Conservation (phyloP, 2,888 invertebrate genomes). For the Cerceris ruficornis region DNA sequence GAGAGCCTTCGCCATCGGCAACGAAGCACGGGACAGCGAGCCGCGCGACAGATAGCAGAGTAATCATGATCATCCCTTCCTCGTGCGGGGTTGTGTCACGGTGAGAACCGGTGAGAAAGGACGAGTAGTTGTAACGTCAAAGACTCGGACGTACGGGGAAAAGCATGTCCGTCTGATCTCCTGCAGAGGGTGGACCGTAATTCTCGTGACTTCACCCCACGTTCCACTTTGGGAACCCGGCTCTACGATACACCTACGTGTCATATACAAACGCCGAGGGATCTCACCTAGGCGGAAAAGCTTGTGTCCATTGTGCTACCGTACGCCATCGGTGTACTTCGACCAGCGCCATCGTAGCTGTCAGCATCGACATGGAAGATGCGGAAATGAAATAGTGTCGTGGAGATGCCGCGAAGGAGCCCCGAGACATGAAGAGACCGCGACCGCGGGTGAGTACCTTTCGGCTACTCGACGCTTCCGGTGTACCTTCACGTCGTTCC, state of each 20-base stretch:
- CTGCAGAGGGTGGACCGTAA: background rate
- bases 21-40: slow-evolving; percentile 25
- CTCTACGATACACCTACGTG: background rate
- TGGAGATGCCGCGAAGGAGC: slow-evolving; percentile 72
- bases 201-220: background rate
- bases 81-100: slow-evolving; percentile 47
- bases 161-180: too few relatives aligned
- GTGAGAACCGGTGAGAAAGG: slow-evolving; percentile 53
- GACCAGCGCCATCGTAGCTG: slow-evolving; percentile 59
- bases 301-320: slow-evolving; percentile 60
- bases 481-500: too few relatives aligned
- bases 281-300: slow-evolving; percentile 14
- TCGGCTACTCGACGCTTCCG: background rate
- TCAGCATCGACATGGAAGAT: slow-evolving; percentile 62
- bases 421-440: slow-evolving; percentile 77
- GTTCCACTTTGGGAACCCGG: too few relatives aligned
- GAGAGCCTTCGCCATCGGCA: slow-evolving; percentile 45
- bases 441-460: slow-evolving; percentile 71
- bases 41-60: slow-evolving; percentile 15
- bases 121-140: background rate
- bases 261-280: slow-evolving; percentile 17
- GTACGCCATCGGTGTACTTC: slow-evolving; percentile 18
- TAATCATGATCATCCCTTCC: slow-evolving; percentile 48
- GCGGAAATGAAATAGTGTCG: slow-evolving; percentile 61
- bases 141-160: too few relatives aligned